A percentile compares a stretch with the other conserved stretches of the same genome.
These are phyloP conservation scores for Serrognathus titanus DNA, from an alignment of 2,888 invertebrate species.

Conservation along the genomic window DNA sequence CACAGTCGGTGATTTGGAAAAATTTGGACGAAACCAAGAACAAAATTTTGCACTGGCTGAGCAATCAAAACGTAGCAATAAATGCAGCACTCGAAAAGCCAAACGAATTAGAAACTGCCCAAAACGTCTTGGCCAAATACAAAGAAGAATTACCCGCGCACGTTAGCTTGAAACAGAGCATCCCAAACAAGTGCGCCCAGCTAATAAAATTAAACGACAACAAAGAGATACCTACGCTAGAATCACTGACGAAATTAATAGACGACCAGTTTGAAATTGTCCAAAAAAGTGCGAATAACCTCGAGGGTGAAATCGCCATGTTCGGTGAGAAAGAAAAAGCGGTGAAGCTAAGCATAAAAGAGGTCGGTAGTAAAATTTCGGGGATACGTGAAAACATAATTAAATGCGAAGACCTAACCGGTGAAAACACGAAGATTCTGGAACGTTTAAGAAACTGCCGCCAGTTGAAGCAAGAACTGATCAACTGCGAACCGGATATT, in stretches of 20 bases:
- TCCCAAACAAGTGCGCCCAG: slow-evolving; percentile 76
- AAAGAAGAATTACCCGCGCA: slow-evolving; percentile 81
- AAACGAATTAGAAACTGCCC: slow-evolving; percentile 77
- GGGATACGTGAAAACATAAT: slow-evolving; percentile 74
- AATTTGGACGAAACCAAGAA: slow-evolving; percentile 85
- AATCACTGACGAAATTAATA: slow-evolving; percentile 63
- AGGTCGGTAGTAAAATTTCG: slow-evolving; percentile 57
- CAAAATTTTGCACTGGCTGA: slow-evolving; percentile 79
- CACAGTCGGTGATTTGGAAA: slow-evolving; percentile 88
- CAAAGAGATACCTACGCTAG: slow-evolving; percentile 65
- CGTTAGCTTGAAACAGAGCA: slow-evolving; percentile 70
- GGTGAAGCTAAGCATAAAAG: slow-evolving; percentile 69
- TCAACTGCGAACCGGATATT: slow-evolving; percentile 64
- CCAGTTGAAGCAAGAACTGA: slow-evolving; percentile 67
- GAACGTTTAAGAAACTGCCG: slow-evolving; percentile 74
- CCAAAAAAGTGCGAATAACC: slow-evolving; percentile 66
- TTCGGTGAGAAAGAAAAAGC: slow-evolving; percentile 72
- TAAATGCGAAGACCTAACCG: slow-evolving; percentile 85
- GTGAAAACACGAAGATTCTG: slow-evolving; percentile 79
- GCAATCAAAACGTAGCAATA: slow-evolving; percentile 74
- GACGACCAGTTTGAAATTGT: slow-evolving; percentile 75
- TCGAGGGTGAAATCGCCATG: slow-evolving; percentile 69
- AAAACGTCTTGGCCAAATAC: slow-evolving; percentile 75
- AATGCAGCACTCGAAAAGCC: slow-evolving; percentile 72
- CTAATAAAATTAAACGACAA: slow-evolving; percentile 72